Evolutionary conservation across 1,140 invertebrate species (phyloP).

Genomic region (Drosophila ironensis): DNA sequence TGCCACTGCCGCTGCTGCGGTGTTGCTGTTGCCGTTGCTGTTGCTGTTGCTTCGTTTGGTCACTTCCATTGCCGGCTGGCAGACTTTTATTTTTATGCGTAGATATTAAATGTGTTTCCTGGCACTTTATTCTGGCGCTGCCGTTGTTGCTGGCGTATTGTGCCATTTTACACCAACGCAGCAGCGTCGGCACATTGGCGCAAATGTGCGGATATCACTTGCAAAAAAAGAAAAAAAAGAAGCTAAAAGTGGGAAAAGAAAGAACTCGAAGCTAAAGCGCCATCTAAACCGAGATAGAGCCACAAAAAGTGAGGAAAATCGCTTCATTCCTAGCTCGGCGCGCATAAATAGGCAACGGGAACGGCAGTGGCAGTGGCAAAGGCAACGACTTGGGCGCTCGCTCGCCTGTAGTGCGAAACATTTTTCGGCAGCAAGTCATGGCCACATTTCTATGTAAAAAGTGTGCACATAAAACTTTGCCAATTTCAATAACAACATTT

Average conservation of each 20-base stretch:
- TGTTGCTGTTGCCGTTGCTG: too few relatives aligned
- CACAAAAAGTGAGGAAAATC: conserved; percentile 32
- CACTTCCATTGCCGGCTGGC: conserved; percentile 75
- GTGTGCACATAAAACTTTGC: conserved; percentile 74
- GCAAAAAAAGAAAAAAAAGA: conserved; percentile 19
- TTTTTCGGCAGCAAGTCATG: conserved; percentile 68
- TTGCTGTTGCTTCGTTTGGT: conserved; percentile 51
- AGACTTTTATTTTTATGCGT: conserved; percentile 80
- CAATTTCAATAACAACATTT: conserved; percentile 80
- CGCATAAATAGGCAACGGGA: conserved; percentile 70
- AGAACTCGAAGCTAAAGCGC: conserved; percentile 11
- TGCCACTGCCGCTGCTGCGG: conserved; percentile 11
- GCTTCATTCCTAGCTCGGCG: conserved; percentile 50
- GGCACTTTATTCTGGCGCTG: conserved; percentile 67
- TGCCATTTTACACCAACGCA: conserved; percentile 73
- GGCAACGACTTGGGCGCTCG: conserved; percentile 37
- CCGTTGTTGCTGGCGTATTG: conserved; percentile 65
- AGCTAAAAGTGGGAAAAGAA: neutral
- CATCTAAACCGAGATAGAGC: conserved; percentile 7
- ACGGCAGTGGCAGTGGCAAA: too few relatives aligned
- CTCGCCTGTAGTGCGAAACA: conserved; percentile 9
- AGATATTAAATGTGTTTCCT: conserved; percentile 81
- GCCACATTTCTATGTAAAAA: conserved; percentile 78
- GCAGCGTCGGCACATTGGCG: conserved; percentile 62
- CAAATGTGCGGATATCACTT: conserved; percentile 69